phyloP scores from a whole-genome alignment of 2,113 vertebrate species.

The Garra rufa region DNA sequence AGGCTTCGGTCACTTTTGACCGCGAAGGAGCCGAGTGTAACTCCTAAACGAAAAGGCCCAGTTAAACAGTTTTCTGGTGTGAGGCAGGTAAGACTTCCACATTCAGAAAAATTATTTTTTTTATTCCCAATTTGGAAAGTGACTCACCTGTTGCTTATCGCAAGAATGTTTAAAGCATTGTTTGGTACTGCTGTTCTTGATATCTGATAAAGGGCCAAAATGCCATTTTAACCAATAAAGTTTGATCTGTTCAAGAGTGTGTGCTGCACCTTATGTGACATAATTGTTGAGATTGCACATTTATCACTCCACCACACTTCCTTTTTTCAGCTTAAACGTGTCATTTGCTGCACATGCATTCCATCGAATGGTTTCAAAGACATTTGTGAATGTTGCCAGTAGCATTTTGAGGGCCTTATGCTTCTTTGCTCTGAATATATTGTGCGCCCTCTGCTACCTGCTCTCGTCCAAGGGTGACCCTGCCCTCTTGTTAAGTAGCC shows the following conservation, averaged over 20 bases:
- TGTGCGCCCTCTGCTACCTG: slow-evolving; percentile 7
- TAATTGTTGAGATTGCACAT: slow-evolving; percentile 36
- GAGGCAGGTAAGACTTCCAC: background rate
- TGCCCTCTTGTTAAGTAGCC: slow-evolving; percentile 60
- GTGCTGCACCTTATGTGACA: too few relatives aligned
- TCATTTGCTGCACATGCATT: background rate
- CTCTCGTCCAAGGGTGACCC: slow-evolving; percentile 43
- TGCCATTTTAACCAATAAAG: too few relatives aligned
- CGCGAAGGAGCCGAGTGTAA: too few relatives aligned
- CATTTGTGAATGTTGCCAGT: background rate
- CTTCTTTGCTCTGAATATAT: background rate
- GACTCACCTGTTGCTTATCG: too few relatives aligned
- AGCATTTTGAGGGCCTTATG: background rate
- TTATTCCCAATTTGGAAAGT: too few relatives aligned
- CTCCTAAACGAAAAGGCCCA: too few relatives aligned
- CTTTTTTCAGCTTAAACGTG: background rate
- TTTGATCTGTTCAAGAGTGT: too few relatives aligned
- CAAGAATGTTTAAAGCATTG: too few relatives aligned
- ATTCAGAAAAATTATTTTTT: background rate
- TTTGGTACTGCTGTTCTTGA: too few relatives aligned
- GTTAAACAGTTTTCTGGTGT: too few relatives aligned
- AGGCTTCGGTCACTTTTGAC: too few relatives aligned
- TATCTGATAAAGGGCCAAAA: too few relatives aligned
- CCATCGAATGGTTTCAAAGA: background rate
- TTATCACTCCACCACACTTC: background rate